These are phyloP conservation scores for Diabrotica undecimpunctata DNA, from an alignment of 1,140 invertebrate genomes.

Conservation along the genomic window DNA sequence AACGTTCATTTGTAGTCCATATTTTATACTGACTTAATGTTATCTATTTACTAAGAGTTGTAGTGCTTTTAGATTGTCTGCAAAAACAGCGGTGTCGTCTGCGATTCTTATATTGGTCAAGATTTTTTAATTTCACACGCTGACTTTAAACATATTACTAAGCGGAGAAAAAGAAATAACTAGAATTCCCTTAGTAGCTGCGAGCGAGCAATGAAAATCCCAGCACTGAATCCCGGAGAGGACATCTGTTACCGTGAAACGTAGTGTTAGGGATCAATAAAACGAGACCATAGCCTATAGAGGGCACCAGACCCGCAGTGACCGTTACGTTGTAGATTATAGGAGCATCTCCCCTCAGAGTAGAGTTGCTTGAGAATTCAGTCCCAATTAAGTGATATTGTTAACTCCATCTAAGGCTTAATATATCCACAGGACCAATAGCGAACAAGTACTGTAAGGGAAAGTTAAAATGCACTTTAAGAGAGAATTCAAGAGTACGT, in stretches of 20 bases:
- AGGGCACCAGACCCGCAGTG: constrained; percentile 69
- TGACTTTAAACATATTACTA: constrained; percentile 85
- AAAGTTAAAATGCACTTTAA: constrained; percentile 88
- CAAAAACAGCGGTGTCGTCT: no score
- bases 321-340: constrained; percentile 49
- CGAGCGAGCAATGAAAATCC: constrained; percentile 79
- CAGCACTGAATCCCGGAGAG: constrained; percentile 56
- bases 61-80: no score
- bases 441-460: constrained; percentile 88
- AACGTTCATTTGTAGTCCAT: no score
- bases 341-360: no score
- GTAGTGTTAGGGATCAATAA: constrained; percentile 69
- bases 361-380: no score
- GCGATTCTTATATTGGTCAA: no score
- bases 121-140: no score
- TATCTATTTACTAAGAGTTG: no score
- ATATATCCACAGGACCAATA: constrained; percentile 80
- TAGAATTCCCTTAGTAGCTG: constrained; percentile 82
- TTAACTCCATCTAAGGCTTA: constrained; percentile 86
- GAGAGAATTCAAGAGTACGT: constrained; percentile 84
- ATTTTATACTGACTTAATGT: no score
- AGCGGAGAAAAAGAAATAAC: constrained; percentile 92
- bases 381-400: no score
- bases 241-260: constrained; percentile 57
- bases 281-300: constrained; percentile 65